Evolutionary conservation across 2,888 invertebrate species (phyloP), one percentile per base, ranked within the genome.

Genomic region (Rhingia campestris): DNA sequence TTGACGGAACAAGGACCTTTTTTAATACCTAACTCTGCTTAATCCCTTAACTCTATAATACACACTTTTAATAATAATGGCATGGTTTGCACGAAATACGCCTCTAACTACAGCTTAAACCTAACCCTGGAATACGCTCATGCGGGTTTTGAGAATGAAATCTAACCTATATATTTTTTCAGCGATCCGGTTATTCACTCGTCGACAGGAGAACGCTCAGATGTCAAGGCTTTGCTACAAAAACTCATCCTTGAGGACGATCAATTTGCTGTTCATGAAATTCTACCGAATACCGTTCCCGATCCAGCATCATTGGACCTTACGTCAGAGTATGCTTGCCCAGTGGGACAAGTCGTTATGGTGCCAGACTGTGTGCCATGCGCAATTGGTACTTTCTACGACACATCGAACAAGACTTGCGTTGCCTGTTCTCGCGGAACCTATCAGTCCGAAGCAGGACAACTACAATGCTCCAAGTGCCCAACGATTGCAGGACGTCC

Each of bases 291-390:
- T 89, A 98, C 98, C 0, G 95, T 97, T 0, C 97, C 98, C 0
- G 98, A 98, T 92, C 97, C 98, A 74, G 96, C 97, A 7, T 97
- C 97, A 3, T 92, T 99, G 76, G 92, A 94, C 32, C 92, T 99
- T n/a, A 94, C 95, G 85, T 97, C 98, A 0, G 97, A 97, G 90
- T 98, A 97, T 89, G 96, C 97, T 66, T 99, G 99, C 89, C 97
- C 97, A 0, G 93, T 95, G 87, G 98, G 98, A 67, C 97, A 98
- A 92, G 98, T 99, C 33, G 97, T 98, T 0, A 96, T 97, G 93
- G 96, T 97, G 51, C 97, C 97, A 69, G 96, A 97, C 89, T 98
- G 98, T 91, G 98, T 98, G 70, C 96, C 97, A 32, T 98, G 98
- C 90, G 95, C 98, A 12, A 95, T 97, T 86, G 98, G 98, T 81